Base-by-base conservation (phyloP, 92 coral and sea anemone genomes). In the Heteractis magnifica region DNA sequence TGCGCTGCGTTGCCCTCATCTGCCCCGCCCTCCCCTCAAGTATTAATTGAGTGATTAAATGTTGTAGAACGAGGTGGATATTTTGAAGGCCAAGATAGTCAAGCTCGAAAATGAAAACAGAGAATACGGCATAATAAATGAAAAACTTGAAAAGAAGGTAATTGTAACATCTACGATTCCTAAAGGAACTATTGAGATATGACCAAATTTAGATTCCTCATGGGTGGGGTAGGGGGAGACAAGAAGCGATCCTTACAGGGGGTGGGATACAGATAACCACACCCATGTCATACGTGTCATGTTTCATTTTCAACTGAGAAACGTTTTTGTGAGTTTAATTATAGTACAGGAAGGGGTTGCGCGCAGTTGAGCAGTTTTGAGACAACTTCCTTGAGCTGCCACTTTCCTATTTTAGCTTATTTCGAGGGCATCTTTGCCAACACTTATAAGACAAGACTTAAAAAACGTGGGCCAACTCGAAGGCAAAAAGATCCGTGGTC, bases 101-200 rank as follows among this genome's bases (percentile, higher is more conserved):
- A 87, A 80, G 81, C 94, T 93, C 34, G 95, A 93, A 83, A 87
- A 81, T 34, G 99, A 96, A 75, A 96, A 96, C 83, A 89, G 86
- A 51, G 92, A 87, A 60, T 79, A 90, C n/a, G 88, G 87, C 21
- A 92, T 85, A 55, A 92, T 88, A 52, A 96, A 92, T 58, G 88
- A 84, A 64, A 92, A 94, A 52, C 94, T 92, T 8, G 86, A 90
- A 41, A 95, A 96, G 79, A 94, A 96, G 93, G 98, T 94, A 81
- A 16, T 79, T 11, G 51, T 52, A 16, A 26, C 78, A 16, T 7
- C 13, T 10, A 75, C 4, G 12, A 20, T 70, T 0, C 7, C 58
- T 53, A 34, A 34, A 34, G 1, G 44, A 34, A 34, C 44, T 34
- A 34, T 34, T 34, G 44, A 34, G 44, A 34, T 34, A 34, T 1